These are phyloP conservation scores for Mongoloraphidia duomilia DNA, from an alignment of 2,888 invertebrate species.

Conservation along the genomic window DNA sequence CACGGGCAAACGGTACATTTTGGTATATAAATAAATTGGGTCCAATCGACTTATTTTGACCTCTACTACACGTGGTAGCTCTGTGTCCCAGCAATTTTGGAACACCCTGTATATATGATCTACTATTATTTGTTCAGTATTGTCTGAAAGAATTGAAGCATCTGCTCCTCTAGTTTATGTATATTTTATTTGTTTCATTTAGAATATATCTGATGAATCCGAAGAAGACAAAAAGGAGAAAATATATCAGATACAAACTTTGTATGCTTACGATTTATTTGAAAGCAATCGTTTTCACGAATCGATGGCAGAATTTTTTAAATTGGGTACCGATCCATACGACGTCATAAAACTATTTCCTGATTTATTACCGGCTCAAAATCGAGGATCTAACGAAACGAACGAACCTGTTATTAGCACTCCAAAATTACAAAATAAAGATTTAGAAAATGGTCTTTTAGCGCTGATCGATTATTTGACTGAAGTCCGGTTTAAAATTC, in stretches of 20 bases:
- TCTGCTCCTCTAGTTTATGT: background rate
- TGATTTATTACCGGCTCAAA: conserved; percentile 48
- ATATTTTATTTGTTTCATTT: conserved; percentile 19
- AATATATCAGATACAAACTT: conserved; percentile 75
- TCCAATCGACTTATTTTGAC: too few relatives aligned
- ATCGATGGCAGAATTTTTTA: conserved; percentile 83
- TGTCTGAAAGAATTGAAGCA: conserved; percentile 7
- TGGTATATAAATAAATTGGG: too few relatives aligned
- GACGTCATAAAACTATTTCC: conserved; percentile 93
- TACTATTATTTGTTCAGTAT: too few relatives aligned
- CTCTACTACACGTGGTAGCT: too few relatives aligned
- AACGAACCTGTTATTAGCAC: conserved; percentile 28
- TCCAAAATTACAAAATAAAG: conserved; percentile 60
- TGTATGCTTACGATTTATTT: conserved; percentile 85
- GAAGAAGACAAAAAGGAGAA: conserved; percentile 67
- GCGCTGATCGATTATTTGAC: conserved; percentile 85
- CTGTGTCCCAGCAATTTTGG: too few relatives aligned
- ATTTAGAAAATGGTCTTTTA: conserved; percentile 73
- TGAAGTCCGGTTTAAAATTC: conserved; percentile 48
- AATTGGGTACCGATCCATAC: conserved; percentile 83
- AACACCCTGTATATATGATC: too few relatives aligned
- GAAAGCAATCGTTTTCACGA: conserved; percentile 74
- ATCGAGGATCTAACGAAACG: conserved; percentile 26
- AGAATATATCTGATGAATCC: conserved; percentile 73
- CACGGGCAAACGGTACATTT: too few relatives aligned